A percentile compares a stretch with the other conserved stretches of the same genome.
Evolutionary conservation across 2,797 vertebrate species (phyloP).

Genomic region (Coreius guichenoti): DNA sequence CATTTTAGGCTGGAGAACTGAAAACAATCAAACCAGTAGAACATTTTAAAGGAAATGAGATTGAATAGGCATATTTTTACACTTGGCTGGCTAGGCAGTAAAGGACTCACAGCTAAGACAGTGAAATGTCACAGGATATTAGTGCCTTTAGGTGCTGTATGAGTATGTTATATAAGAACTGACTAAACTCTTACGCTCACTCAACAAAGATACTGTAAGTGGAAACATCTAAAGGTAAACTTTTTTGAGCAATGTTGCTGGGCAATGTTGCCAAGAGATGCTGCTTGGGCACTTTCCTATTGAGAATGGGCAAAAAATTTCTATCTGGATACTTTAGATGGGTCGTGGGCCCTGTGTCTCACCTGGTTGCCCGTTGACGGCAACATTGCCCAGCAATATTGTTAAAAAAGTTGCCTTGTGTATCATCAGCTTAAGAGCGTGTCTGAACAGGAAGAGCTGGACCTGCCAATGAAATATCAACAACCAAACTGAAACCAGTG

Average conservation of each 20-base stretch:
- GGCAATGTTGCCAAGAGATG: too few species aligned
- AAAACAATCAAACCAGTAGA: constrained; percentile 75
- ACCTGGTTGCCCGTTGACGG: too few species aligned
- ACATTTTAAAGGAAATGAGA: constrained; percentile 49
- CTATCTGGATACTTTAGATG: too few species aligned
- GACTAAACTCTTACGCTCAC: neutral
- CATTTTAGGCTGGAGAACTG: constrained; percentile 94
- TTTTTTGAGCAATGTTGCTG: too few species aligned
- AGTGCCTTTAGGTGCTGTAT: neutral
- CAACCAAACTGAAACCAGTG: neutral
- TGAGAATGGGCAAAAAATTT: too few species aligned
- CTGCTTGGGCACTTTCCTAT: too few species aligned
- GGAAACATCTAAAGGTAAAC: too few species aligned
- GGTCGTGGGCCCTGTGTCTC: too few species aligned
- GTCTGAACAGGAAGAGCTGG: neutral
- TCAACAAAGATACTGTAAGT: neutral
- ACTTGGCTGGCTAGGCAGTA: neutral
- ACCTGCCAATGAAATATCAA: neutral
- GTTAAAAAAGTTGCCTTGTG: too few species aligned
- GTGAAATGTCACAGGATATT: neutral
- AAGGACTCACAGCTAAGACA: neutral
- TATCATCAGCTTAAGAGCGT: neutral
- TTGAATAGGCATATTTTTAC: neutral
- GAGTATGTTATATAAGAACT: neutral
- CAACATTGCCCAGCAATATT: too few species aligned